Conservation (phyloP, 2,113 vertebrate species). For the Rhabdornis inornatus region DNA sequence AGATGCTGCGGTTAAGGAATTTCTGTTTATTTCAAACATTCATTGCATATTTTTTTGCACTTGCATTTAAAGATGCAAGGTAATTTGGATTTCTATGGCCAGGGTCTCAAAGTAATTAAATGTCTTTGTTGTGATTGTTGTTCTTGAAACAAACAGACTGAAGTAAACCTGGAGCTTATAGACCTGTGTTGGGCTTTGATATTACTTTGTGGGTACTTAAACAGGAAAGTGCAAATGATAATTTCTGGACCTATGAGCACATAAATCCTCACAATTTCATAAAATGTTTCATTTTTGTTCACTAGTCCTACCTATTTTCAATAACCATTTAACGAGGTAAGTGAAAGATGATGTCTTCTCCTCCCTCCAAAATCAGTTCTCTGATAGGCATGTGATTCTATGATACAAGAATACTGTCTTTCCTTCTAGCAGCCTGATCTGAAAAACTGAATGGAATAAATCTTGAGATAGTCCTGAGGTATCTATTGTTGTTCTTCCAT, state of each 20-base stretch:
- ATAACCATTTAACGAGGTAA: neutral
- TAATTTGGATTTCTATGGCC: conserved; percentile 73
- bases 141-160: conserved; percentile 76
- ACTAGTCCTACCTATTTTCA: neutral
- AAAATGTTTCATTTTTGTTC: neutral
- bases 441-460: neutral
- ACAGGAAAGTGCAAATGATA: neutral
- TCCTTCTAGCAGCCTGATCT: neutral
- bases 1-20: neutral
- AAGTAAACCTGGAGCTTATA: conserved; percentile 67
- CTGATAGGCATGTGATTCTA: neutral
- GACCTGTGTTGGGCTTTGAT: neutral
- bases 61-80: neutral
- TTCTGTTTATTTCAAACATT: neutral
- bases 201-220: neutral
- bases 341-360: neutral
- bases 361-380: neutral
- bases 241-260: neutral
- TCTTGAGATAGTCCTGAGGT: neutral
- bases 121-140: conserved; percentile 76
- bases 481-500: neutral
- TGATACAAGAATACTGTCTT: neutral
- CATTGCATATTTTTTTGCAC: neutral
- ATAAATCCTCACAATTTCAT: neutral
- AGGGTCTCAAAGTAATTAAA: conserved; percentile 77